Evolutionary conservation across 2,113 vertebrate genomes (phyloP).

Genomic region (Mustelus asterias): DNA sequence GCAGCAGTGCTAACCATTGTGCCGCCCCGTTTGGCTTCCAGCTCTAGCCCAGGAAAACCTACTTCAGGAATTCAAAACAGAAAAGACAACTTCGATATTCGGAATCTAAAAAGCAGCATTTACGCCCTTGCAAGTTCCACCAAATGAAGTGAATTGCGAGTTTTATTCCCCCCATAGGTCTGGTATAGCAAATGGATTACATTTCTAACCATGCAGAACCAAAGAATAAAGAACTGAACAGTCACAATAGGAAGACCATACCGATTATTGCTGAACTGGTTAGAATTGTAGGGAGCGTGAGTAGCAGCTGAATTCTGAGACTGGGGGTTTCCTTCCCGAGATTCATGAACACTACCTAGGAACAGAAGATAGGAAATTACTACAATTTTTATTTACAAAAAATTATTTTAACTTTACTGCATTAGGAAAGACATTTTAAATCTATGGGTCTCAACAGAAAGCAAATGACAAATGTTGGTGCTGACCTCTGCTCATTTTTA

Average conservation of each 20-base stretch:
- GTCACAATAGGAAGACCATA: constrained; percentile 45
- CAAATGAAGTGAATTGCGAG: not conserved
- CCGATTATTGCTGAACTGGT: constrained; percentile 49
- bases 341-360: constrained; percentile 79
- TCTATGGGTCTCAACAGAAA: too few relatives aligned
- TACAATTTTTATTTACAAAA: not conserved
- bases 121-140: too few relatives aligned
- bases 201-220: not conserved
- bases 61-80: not conserved
- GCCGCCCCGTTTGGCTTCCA: not conserved
- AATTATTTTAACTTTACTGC: not conserved
- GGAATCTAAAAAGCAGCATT: not conserved
- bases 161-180: not conserved
- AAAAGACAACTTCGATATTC: not conserved
- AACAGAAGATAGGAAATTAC: not conserved
- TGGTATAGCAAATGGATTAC: not conserved
- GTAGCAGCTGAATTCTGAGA: constrained; percentile 53
- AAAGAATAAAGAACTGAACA: not conserved
- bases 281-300: constrained; percentile 51
- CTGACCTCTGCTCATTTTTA: not conserved
- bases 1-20: too few relatives aligned
- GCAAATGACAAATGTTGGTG: not conserved
- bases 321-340: constrained; percentile 56
- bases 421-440: not conserved
- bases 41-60: not conserved